Evolutionary conservation across 2,113 vertebrate genomes (phyloP).

Genomic region (Rhizomys pruinosus): DNA sequence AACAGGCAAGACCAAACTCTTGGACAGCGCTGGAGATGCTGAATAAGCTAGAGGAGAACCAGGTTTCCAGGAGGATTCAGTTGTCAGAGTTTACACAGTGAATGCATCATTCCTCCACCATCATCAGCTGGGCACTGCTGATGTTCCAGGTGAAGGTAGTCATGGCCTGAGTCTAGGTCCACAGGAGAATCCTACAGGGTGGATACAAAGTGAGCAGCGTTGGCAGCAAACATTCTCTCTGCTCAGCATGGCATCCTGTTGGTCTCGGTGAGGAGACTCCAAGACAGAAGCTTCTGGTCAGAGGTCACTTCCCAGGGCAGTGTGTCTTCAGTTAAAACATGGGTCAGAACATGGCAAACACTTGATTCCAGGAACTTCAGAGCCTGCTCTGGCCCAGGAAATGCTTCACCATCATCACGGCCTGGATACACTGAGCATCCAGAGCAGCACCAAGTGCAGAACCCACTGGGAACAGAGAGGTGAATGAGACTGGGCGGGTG

Average conservation of each 20-base stretch:
- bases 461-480: not conserved
- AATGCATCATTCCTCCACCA: not conserved
- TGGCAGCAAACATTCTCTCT: not conserved
- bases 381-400: not conserved
- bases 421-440: not conserved
- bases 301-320: not conserved
- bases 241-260: not conserved
- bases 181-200: not conserved
- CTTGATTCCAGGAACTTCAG: not conserved
- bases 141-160: not conserved
- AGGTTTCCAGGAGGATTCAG: slow-evolving; percentile 93
- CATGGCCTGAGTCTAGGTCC: not conserved
- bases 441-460: not conserved
- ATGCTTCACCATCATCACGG: not conserved
- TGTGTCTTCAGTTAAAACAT: not conserved
- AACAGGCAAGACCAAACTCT: slow-evolving; percentile 97
- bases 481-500: not conserved
- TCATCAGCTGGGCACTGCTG: not conserved
- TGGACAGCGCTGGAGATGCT: slow-evolving; percentile 91
- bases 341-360: not conserved
- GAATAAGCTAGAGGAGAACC: slow-evolving; percentile 83
- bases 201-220: not conserved
- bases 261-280: not conserved
- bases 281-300: not conserved
- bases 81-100: not conserved